These are phyloP conservation scores for Apteryx owenii DNA, from an alignment of 2,113 vertebrate genomes.

Conservation along the genomic window DNA sequence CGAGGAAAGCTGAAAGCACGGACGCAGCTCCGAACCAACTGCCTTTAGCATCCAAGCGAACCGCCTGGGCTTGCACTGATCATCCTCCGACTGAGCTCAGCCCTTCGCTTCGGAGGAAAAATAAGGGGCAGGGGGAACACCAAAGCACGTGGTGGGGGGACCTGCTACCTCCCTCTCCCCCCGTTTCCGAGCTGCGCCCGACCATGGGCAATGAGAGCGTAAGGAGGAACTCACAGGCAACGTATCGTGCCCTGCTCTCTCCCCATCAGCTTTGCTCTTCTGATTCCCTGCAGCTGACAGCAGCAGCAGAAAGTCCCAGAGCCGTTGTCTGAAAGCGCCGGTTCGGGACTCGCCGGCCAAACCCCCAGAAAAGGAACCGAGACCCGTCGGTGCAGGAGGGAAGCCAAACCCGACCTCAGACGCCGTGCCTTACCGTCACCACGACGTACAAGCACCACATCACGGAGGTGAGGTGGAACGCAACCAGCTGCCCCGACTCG, in stretches of 20 bases:
- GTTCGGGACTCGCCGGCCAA: background rate
- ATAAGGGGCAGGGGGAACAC: background rate
- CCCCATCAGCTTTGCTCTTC: too few relatives aligned
- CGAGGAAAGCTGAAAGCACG: too few relatives aligned
- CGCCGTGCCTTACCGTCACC: slow-evolving; percentile 80
- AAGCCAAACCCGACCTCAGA: background rate
- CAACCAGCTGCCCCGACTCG: slow-evolving; percentile 94
- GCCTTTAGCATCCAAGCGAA: background rate
- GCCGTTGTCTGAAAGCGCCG: too few relatives aligned
- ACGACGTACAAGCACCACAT: slow-evolving; percentile 92
- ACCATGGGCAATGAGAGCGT: too few relatives aligned
- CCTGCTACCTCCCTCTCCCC: background rate
- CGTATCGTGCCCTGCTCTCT: too few relatives aligned
- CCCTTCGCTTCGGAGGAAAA: background rate
- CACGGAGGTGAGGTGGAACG: slow-evolving; percentile 92
- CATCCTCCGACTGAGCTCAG: background rate
- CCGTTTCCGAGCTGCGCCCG: background rate
- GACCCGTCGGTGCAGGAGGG: background rate
- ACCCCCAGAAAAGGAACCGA: background rate
- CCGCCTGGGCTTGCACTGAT: background rate
- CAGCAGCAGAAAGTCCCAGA: too few relatives aligned
- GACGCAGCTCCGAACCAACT: too few relatives aligned
- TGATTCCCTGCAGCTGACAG: too few relatives aligned
- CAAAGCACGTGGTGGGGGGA: background rate
- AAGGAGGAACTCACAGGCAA: too few relatives aligned